Base-by-base conservation (phyloP, 2,888 invertebrate species). In the Nematopogon swammerdamellus region DNA sequence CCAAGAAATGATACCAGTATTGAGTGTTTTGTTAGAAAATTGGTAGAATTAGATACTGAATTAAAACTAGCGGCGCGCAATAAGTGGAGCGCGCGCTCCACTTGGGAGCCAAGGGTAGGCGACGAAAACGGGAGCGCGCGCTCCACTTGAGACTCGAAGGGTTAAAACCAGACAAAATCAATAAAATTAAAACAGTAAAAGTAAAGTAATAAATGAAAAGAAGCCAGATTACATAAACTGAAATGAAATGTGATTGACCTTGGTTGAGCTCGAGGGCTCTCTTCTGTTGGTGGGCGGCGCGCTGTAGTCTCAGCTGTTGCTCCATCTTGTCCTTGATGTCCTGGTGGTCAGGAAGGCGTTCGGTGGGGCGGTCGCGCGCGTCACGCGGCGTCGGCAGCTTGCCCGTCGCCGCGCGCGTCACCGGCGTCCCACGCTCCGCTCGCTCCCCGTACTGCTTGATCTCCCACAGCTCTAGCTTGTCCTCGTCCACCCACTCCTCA, bases 401-500 rank as follows among this genome's bases (percentile, higher is more conserved):
- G 63, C 92, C 89, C 36, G 94, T 89, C 54, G 89, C 85, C 59
- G 92, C 86, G 73, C 92, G 85, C 64, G 93, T 88, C 64, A 93
- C 85, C 68, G 90, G 89, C 65, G 88, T 87, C 62, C 82, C 83
- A 64, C 87, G 84, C 72, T 87, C 86, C 67, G 80, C 73, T 57
- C 83, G 87, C 68, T 95, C 95, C 18, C 92, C 92, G 65, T 94
- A 95, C 60, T 91, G 89, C 60, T 93, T 93, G 52, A 97, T 95
- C 74, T 97, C 97, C 97, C 97, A 97, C 42, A 98, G 72, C 64
- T 97, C 97, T 45, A 98, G 72, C 65, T 93, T 92, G 57, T 96
- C 95, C 70, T 98, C 97, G 58, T 95, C 95, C 0, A 96, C 91
- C 97, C 97, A 97, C 62, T 92, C 92, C 70, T 97, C 97, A 0